Base-by-base conservation (phyloP, 2,113 vertebrate genomes). In the Myrmophylax atrothorax region DNA sequence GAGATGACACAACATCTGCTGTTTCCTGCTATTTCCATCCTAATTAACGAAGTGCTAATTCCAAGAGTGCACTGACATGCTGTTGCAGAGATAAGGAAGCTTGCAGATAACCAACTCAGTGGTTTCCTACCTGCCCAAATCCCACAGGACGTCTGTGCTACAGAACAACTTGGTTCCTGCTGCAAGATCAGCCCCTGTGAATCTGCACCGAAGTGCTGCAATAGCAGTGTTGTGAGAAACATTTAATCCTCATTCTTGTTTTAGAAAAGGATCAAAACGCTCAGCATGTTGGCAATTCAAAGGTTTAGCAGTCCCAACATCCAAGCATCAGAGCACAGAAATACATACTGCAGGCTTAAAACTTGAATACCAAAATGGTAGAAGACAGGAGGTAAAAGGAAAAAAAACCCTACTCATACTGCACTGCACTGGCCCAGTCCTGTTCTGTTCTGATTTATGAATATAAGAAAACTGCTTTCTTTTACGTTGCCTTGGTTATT, bases 61-160 rank as follows among this genome's bases (percentile, higher is more conserved):
- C 68, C 68, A 58, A 12, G 42, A 84, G 25, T 31, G 25, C 10
- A 4, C 6, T 38, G 44, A 46, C 0, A 3, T 44, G 67, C 22
- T 50, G 22, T 19, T 68, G 37, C 37, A 81, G 52, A 26, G 29
- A 22, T 42, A 55, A 64, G 46, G 47, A 24, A 38, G 42, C 35
- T 42, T 6, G 2, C 49, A 44, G 46, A 17, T 13, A 14, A 8
- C 37, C 2, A 1, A 31, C 29, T 52, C 0, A 0, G 62, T 28
- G 24, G 20, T 50, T 92, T 77, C 72, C 84, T 28, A 60, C 58
- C 75, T 69, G 67, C 31, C 24, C 1, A 55, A 49, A 67, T 44
- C 83, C 58, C 14, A 1, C 0, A 0, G 75, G 83, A 42, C 19
- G 42, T 28, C 35, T 47, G 35, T 67, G 58, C 60, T 9, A 8